Base-by-base conservation (phyloP, 1,140 invertebrate genomes). In the Acromyrmex charruanus region DNA sequence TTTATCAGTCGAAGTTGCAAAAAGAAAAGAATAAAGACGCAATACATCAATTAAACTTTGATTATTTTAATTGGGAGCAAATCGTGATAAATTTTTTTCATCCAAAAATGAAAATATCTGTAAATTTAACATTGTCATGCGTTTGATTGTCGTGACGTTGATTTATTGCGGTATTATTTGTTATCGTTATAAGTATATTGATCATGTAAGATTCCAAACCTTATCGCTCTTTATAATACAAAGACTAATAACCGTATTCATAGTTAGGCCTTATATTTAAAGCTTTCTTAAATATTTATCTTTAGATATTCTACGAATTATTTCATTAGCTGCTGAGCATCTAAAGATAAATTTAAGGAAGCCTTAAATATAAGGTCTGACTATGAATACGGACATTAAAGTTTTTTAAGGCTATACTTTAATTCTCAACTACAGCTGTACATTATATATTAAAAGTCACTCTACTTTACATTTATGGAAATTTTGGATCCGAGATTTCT, bases 81-180 rank as follows among this genome's bases (percentile, higher is more conserved):
- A 31, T 10, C 18, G 31, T 14, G 9, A 51, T 4, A 14, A 51
- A 58, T 16, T 2, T 58, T 58, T 59, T 59, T 25, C 7, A 5
- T 6, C 1, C n/a, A 75, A 5, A 75, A 58, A 72, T 55, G 0
- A 74, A 35, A 31, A 35, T 39, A 39, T 59, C 55, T 75, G 0
- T 16, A 21, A 35, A 39, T 75, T 75, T 75, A 59, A 49, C 2
- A 16, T 49, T 69, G 44, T 21, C 10, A 14, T 3, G 18, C 31
- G 31, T 68, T 44, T 25, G n/a, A 7, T 25, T 49, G 14, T 25
- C 14, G 3, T 3, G 39, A 25, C 31, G 3, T 44, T 25, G 31
- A 58, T 51, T 49, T 16, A 69, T 69, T 69, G 5, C 28, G 25
- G 14, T n/a, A 66, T 79, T 69, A 81, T 69, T 44, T 35, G 21